phyloP scores from a whole-genome alignment of 2,113 vertebrate genomes.

The Psilopsiagon aymara region DNA sequence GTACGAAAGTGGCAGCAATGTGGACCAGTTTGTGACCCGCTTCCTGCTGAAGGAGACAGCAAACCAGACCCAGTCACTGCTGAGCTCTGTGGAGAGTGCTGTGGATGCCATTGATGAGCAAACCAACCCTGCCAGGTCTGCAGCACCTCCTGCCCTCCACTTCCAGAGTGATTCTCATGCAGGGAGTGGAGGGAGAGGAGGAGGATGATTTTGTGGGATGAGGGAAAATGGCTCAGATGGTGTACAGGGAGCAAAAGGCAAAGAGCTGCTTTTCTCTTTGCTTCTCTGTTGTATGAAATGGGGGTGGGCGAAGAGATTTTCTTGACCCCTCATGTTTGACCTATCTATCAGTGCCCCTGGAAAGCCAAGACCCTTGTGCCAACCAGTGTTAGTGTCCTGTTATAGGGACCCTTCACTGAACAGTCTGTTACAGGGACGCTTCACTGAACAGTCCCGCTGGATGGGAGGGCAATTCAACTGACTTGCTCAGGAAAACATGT shows the following conservation, averaged over 20 bases:
- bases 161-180: accelerated
- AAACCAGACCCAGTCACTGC: slow-evolving; percentile 94
- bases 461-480: not conserved
- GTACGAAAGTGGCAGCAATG: slow-evolving; percentile 90
- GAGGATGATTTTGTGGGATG: accelerated
- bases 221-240: accelerated
- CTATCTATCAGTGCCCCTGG: not conserved
- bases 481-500: not conserved
- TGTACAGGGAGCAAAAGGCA: accelerated
- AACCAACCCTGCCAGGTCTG: slow-evolving; percentile 88
- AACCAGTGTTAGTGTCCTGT: not conserved
- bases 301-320: not conserved
- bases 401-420: not conserved
- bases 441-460: not conserved
- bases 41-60: slow-evolving; percentile 96
- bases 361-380: not conserved
- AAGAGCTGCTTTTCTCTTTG: not conserved
- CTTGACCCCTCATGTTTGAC: not conserved
- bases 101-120: slow-evolving; percentile 97
- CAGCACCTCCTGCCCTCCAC: not conserved
- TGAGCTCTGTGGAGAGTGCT: slow-evolving; percentile 94
- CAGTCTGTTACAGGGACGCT: not conserved
- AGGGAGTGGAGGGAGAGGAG: not conserved
- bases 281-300: not conserved
- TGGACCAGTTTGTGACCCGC: slow-evolving; percentile 97